Evolutionary conservation across 1,140 invertebrate species (phyloP).

Genomic region (Sipha flava): DNA sequence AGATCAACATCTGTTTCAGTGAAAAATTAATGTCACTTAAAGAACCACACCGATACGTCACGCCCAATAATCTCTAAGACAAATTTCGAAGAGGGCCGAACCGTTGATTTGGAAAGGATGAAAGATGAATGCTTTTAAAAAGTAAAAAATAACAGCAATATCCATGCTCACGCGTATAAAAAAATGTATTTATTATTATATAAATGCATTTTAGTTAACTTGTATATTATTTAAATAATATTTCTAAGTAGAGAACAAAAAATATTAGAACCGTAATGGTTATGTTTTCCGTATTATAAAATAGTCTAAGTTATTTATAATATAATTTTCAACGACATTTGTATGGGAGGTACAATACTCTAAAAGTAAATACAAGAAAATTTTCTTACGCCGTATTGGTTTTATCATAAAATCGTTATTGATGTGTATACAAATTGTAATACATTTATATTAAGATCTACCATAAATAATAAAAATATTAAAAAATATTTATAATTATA

Average conservation of each 20-base stretch:
- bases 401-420: not conserved
- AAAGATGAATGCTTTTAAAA: not conserved
- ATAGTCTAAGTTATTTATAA: no score
- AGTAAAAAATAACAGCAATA: no score
- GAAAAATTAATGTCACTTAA: conserved; percentile 10
- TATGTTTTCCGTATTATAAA: no score
- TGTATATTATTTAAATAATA: no score
- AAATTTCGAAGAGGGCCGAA: not conserved
- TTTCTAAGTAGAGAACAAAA: no score
- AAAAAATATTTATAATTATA: no score
- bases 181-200: no score
- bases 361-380: not conserved
- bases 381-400: not conserved
- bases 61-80: not conserved
- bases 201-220: no score
- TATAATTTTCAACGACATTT: no score
- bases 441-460: not conserved
- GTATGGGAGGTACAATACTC: not conserved
- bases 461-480: no score
- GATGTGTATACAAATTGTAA: not conserved
- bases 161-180: no score
- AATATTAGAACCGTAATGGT: no score
- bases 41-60: not conserved
- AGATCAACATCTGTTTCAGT: not conserved
- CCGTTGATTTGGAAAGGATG: not conserved